Evolutionary conservation across 2,888 invertebrate species (phyloP), one percentile per base, ranked within the genome.

Genomic region (Pachliopta kotzebuea): DNA sequence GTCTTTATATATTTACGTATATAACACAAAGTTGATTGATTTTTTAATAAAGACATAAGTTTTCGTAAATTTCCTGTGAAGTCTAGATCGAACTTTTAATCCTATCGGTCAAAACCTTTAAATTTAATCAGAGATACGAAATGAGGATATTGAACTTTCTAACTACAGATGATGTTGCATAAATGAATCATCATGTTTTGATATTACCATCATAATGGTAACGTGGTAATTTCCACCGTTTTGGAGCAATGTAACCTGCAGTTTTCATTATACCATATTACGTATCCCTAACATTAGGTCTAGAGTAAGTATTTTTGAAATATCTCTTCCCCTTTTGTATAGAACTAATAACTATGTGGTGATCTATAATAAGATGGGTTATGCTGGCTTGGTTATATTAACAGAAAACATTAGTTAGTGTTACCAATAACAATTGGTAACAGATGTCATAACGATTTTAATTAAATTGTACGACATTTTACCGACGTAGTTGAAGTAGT

Each of bases 401-500:
- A 45, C 45, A 45, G n/a, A 45, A n/a, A 45, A 4, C 18, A 45
- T 45, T 18, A 14, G 14, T 45, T n/a, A n/a, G n/a, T 45, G 8
- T 45, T 11, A 45, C 45, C 45, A 18, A 18, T 7, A n/a, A 45
- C 4, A 14, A n/a, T 4, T 3, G n/a, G 45, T n/a, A 45, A 45
- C 45, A 4, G n/a, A 4, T n/a, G 7, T 11, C 50, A 21, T 21
- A 21, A 21, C 4, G 50, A 56, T 21, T 58, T 49, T 59, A 61
- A 61, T 61, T 59, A 60, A 56, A n/a, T 60, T 31, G 37, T 58
- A 58, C 20, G 53, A 57, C 58, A 26, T 6, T 6, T 29, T 20
- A 4, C 17, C 6, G 52, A 9, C 11, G 26, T 31, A 8, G 52
- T 26, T 8, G 18, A 20, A 26, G 58, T 11, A n/a, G 49, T 63